A percentile compares a stretch with the other conserved stretches of the same genome.
Evolutionary conservation across 2,888 invertebrate genomes (phyloP).

Genomic region (Tryphoninae sp.): DNA sequence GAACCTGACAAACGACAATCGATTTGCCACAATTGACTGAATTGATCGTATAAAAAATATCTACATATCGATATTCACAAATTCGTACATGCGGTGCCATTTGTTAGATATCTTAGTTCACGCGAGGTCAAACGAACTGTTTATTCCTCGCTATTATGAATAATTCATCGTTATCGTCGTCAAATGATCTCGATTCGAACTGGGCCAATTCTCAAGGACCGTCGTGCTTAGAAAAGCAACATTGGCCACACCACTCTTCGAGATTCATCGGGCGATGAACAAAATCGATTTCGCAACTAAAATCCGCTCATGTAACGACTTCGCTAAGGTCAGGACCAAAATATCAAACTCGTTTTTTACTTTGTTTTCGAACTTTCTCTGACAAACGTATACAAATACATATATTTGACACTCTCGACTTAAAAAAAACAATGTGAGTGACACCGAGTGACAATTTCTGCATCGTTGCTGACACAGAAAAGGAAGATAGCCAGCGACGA

Average conservation of each 20-base stretch:
- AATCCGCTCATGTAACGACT: slow-evolving; percentile 68
- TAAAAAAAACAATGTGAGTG: slow-evolving; percentile 27
- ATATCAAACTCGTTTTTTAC: slow-evolving; percentile 47
- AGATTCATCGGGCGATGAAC: slow-evolving; percentile 67
- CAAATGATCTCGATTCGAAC: slow-evolving; percentile 18
- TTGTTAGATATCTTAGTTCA: not conserved
- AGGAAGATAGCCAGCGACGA: slow-evolving; percentile 69
- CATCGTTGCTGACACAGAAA: slow-evolving; percentile 75
- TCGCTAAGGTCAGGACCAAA: slow-evolving; percentile 64
- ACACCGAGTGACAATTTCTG: slow-evolving; percentile 49
- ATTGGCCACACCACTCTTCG: slow-evolving; percentile 32
- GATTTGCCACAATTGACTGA: not conserved
- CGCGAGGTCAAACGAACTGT: slow-evolving; percentile 42
- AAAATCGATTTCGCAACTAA: slow-evolving; percentile 74
- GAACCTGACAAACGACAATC: slow-evolving; percentile 72
- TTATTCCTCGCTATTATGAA: slow-evolving; percentile 15
- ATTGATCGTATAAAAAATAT: not conserved
- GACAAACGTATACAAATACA: not conserved
- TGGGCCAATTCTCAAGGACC: slow-evolving; percentile 42
- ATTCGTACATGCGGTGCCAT: not conserved
- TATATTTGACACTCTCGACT: slow-evolving; percentile 28
- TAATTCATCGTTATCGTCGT: slow-evolving; percentile 12
- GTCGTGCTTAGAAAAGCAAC: not conserved
- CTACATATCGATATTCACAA: not conserved
- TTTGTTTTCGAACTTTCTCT: not conserved